Evolutionary conservation across 30 jellyfish, hydroid and myxozoan genomes (phyloP).

Genomic region (Sanderia malayensis): DNA sequence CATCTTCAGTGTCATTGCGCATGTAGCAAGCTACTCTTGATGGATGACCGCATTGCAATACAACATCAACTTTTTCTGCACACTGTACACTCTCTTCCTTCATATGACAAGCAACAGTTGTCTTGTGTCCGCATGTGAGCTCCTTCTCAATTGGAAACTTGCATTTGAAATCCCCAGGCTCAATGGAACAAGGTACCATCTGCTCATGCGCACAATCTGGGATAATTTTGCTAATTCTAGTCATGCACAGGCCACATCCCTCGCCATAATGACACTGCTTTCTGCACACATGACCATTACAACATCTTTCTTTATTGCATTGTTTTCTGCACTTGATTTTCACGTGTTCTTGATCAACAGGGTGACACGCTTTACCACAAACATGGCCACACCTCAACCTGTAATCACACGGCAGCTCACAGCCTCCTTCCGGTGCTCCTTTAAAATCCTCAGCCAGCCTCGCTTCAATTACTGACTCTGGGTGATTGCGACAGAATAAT

Average conservation of each 20-base stretch:
- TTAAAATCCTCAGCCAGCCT: constrained; percentile 25
- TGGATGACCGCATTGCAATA: constrained; percentile 15
- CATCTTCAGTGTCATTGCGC: not conserved
- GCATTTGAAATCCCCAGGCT: constrained; percentile 4
- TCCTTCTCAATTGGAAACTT: not conserved
- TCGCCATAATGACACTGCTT: constrained; percentile 42
- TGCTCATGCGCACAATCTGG: constrained; percentile 56
- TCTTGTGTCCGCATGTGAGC: constrained; percentile 13
- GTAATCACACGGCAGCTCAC: constrained; percentile 45
- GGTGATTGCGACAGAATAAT: constrained; percentile 66
- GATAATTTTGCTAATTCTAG: constrained; percentile 26
- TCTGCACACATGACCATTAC: constrained; percentile 11
- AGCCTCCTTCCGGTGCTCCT: constrained; percentile 87
- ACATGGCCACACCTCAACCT: constrained; percentile 61
- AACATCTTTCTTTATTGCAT: constrained; percentile 33
- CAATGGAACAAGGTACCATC: constrained; percentile 9
- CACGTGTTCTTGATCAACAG: constrained; percentile 45
- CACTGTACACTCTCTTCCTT: not conserved
- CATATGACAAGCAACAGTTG: not conserved
- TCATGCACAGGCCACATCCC: constrained; percentile 41
- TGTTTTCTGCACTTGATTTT: constrained; percentile 31
- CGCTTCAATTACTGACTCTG: constrained; percentile 30
- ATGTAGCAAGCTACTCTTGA: not conserved
- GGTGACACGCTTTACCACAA: constrained; percentile 58
- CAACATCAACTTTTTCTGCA: not conserved